Evolutionary conservation across 1,140 invertebrate species (phyloP).

Genomic region (Nymphalis io): DNA sequence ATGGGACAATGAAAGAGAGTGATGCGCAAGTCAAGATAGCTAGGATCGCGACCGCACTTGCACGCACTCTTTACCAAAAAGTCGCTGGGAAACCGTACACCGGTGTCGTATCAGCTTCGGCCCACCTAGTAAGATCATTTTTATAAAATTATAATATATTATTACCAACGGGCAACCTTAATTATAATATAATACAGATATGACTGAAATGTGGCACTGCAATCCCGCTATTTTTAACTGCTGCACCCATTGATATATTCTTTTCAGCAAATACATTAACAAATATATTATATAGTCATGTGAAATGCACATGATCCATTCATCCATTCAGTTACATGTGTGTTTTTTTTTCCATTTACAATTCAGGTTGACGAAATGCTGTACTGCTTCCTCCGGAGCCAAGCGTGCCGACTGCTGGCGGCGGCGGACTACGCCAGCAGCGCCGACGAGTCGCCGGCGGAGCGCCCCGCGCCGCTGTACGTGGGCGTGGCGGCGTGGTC

Average conservation of each 20-base stretch:
- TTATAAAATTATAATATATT: background rate
- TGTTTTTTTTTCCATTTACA: too few relatives aligned
- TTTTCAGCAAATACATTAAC: too few relatives aligned
- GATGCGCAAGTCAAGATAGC: conserved; percentile 83
- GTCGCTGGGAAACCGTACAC: conserved; percentile 76
- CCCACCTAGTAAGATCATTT: conserved; percentile 75
- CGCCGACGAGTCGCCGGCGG: conserved; percentile 29
- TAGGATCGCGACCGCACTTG: conserved; percentile 81
- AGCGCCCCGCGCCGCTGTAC: conserved; percentile 78
- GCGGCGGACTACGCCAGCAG: conserved; percentile 77
- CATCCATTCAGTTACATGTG: too few relatives aligned
- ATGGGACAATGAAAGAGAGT: conserved; percentile 63
- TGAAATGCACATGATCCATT: too few relatives aligned
- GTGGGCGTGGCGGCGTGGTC: conserved; percentile 80
- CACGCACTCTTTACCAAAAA: conserved; percentile 80
- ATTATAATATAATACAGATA: too few relatives aligned
- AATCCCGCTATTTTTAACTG: too few relatives aligned
- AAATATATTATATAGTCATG: too few relatives aligned
- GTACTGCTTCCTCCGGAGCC: conserved; percentile 88
- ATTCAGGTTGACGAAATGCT: conserved; percentile 86
- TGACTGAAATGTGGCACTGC: too few relatives aligned
- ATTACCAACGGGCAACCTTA: too few relatives aligned
- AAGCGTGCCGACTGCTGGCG: conserved; percentile 86
- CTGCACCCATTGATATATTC: too few relatives aligned
- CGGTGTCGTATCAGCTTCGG: conserved; percentile 65